Conservation (phyloP, 2,888 invertebrate species). For the Plemyria rubiginata region DNA sequence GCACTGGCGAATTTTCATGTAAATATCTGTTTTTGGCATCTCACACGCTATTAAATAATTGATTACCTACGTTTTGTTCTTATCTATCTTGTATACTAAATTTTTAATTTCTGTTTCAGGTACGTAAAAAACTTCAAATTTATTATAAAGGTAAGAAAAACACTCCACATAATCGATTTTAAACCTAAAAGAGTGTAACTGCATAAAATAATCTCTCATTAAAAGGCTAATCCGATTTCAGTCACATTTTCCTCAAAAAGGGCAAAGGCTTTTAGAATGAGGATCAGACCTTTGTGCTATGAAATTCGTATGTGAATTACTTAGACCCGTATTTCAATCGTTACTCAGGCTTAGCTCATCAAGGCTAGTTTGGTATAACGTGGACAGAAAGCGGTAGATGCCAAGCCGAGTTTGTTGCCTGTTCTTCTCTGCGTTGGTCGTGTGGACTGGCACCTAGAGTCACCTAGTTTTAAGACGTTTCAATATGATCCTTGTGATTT, state of each 20-base stretch:
- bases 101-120: conserved; percentile 31
- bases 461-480: too few relatives aligned
- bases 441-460: too few relatives aligned
- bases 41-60: too few relatives aligned
- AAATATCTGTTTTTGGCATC: too few relatives aligned
- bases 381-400: too few relatives aligned
- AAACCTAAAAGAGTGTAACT: conserved; percentile 29
- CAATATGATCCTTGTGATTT: too few relatives aligned
- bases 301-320: conserved; percentile 52
- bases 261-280: conserved; percentile 33
- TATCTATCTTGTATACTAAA: too few relatives aligned
- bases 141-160: conserved; percentile 26
- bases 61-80: too few relatives aligned
- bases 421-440: too few relatives aligned
- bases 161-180: conserved; percentile 28
- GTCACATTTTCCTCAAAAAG: conserved; percentile 42
- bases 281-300: conserved; percentile 46
- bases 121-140: conserved; percentile 22
- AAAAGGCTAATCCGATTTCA: conserved; percentile 47
- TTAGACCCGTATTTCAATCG: background rate
- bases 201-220: conserved; percentile 47
- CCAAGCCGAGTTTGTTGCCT: too few relatives aligned
- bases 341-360: background rate
- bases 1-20: too few relatives aligned
- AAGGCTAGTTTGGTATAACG: too few relatives aligned